Conservation (phyloP, 2,797 vertebrate species). For the Cossypha niveicapilla region DNA sequence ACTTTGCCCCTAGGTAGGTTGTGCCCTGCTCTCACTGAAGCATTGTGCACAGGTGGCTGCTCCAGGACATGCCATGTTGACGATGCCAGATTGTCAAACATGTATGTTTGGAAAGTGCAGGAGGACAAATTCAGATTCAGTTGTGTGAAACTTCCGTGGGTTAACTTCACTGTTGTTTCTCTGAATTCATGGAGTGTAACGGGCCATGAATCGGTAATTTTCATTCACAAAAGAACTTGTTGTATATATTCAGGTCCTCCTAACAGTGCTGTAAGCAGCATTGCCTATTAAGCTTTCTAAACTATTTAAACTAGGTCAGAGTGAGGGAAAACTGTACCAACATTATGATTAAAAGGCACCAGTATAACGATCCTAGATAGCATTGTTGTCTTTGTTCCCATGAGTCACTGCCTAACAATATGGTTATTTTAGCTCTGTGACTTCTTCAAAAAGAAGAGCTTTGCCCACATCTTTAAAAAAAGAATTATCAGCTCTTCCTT, state of each 20-base stretch:
- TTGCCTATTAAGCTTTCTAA: slow-evolving; percentile 66
- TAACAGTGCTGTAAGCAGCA: slow-evolving; percentile 78
- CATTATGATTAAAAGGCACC: slow-evolving; percentile 66
- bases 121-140: neutral
- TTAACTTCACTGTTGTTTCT: slow-evolving; percentile 38
- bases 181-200: slow-evolving; percentile 47
- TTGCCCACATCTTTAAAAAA: neutral
- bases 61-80: neutral
- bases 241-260: slow-evolving; percentile 77
- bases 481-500: neutral
- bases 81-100: neutral
- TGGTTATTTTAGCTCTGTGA: slow-evolving; percentile 60
- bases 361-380: slow-evolving; percentile 53
- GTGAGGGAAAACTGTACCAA: slow-evolving; percentile 61
- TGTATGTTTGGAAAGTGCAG: neutral
- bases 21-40: neutral
- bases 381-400: slow-evolving; percentile 62
- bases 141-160: slow-evolving; percentile 25
- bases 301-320: slow-evolving; percentile 69
- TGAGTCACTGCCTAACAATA: slow-evolving; percentile 69
- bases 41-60: accelerated
- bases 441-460: slow-evolving; percentile 48
- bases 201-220: slow-evolving; percentile 60
- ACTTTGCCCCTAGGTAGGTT: neutral
- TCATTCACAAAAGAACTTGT: slow-evolving; percentile 62